Base-by-base conservation (phyloP, 2,113 vertebrate genomes). In the Himantopus leucocephalus region DNA sequence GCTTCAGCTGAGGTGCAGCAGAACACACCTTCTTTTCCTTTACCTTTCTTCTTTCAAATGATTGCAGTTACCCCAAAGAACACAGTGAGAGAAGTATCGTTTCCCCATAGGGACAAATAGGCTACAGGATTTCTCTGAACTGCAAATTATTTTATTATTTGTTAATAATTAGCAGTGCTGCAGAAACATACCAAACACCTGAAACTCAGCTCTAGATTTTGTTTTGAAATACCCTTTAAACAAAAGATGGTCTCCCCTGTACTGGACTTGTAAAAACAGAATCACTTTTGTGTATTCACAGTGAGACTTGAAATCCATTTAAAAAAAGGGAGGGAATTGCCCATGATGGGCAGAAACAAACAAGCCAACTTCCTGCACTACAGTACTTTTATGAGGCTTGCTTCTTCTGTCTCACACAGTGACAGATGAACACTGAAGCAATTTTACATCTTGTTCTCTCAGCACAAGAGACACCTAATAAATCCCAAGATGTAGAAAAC, bases 391-490 rank as follows among this genome's bases (percentile, higher is more conserved):
- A 53, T 35, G 53, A 85, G 62, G 59, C 29, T 62, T 56, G 27
- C 16, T 76, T 47, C 43, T 71, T 95, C 82, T 77, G 41, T 37
- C 77, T 73, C 32, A 45, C 15, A 76, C 1, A 1, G 35, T 35
- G 71, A 86, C 24, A 80, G 20, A 63, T 15, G 37, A 91, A 86
- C 39, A 87, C 53, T 27, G 84, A 88, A 95, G 74, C 53, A 75
- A 67, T 64, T 90, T 94, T 72, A 62, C 55, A 85, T 81, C 64
- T 92, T 92, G 50, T 93, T 80, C 88, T 94, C 56, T 71, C 78
- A 94, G 88, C 62, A 93, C 24, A 71, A 39, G 35, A 93, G 80
- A 85, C 35, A 91, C 23, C 43, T 68, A 97, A 92, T 84, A 94
- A 97, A 90, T 72, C 59, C 66, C 70, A 77, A 82, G n/a, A 50